Evolutionary conservation across 2,113 vertebrate genomes (phyloP), one percentile per base, ranked within the genome.

Genomic region (Myanophis thanlyinensis): DNA sequence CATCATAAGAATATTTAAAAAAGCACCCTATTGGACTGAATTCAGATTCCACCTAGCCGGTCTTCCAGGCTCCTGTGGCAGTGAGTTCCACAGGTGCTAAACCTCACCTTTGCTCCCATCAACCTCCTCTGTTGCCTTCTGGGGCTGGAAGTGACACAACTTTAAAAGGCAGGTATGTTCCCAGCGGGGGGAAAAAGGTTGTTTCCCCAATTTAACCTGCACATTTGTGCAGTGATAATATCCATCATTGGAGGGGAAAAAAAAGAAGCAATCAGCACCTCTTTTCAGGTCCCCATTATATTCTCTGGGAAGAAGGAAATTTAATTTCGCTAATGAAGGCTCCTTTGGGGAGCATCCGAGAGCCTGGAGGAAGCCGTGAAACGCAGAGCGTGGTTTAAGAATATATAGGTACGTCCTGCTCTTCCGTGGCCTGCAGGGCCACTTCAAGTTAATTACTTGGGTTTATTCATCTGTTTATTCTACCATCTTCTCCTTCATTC

Each of bases 211-310:
- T 3, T 1, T 4, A n/a, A 11, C 52, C 9, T 59, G 27, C 23
- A 6, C n/a, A 53, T 53, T 85, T 85, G 73, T 85, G 35, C 51
- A 47, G 23, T 23, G 22, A 11, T 59, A 12, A 49, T n/a, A 35
- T n/a, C 53, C 10, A 2, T 51, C 2, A 6, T 8, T 7, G 20
- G 0, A 1, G 6, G 4, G 0, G 1, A 46, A 48, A 56, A 30
- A 6, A 20, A 20, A n/a, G n/a, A n/a, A n/a, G n/a, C 18, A 35
- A 67, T 2, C 30, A n/a, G 59, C 4, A 4, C 59, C 23, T 30
- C 54, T 85, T 2, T 2, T 1, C 62, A 52, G 10, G 80, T 23
- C 18, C 10, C 40, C 4, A 85, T 46, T 85, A 59, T 30, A 22
- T 3, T 53, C 9, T 23, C 84, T 59, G 80, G 1, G 27, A 13